Evolutionary conservation across 1,140 invertebrate species (phyloP).

Genomic region (Rhopalosiphum padi): DNA sequence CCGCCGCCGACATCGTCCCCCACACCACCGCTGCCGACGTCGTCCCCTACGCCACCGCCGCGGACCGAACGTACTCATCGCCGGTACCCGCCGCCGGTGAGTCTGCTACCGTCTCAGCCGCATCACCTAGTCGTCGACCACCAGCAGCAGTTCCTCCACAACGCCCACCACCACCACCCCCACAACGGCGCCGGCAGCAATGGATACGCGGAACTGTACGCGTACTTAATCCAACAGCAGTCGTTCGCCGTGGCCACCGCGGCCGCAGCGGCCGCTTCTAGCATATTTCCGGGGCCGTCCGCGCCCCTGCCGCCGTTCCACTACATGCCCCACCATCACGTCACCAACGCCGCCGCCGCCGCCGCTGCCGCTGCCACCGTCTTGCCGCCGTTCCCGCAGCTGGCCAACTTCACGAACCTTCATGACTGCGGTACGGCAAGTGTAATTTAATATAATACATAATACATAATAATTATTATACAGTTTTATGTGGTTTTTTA

Average conservation of each 20-base stretch:
- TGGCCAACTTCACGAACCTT: slow-evolving; percentile 37
- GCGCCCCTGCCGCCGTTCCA: slow-evolving; percentile 47
- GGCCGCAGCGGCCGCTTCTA: slow-evolving; percentile 34
- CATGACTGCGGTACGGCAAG: slow-evolving; percentile 55
- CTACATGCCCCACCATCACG: slow-evolving; percentile 28
- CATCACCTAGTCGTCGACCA: not conserved
- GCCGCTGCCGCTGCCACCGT: slow-evolving; percentile 50
- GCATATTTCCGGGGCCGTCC: slow-evolving; percentile 43
- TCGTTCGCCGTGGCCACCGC: slow-evolving; percentile 30
- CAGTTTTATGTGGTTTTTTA: too few relatives aligned
- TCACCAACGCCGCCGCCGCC: slow-evolving; percentile 56
- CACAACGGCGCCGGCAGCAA: not conserved
- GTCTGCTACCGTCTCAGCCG: slow-evolving; percentile 58
- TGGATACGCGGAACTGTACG: slow-evolving; percentile 60
- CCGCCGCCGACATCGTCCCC: not conserved
- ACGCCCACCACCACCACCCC: too few relatives aligned
- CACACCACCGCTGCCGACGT: not conserved
- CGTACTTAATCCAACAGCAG: slow-evolving; percentile 59
- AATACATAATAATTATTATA: too few relatives aligned
- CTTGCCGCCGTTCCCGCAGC: slow-evolving; percentile 30
- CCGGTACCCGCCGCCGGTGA: slow-evolving; percentile 59
- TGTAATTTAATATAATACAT: not conserved
- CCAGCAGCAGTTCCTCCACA: not conserved
- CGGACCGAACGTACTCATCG: not conserved
- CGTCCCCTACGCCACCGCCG: slow-evolving; percentile 25